A percentile compares a stretch with the other conserved stretches of the same genome.
Conservation (phyloP, 2,888 invertebrate species). For the Parnassius mnemosyne region DNA sequence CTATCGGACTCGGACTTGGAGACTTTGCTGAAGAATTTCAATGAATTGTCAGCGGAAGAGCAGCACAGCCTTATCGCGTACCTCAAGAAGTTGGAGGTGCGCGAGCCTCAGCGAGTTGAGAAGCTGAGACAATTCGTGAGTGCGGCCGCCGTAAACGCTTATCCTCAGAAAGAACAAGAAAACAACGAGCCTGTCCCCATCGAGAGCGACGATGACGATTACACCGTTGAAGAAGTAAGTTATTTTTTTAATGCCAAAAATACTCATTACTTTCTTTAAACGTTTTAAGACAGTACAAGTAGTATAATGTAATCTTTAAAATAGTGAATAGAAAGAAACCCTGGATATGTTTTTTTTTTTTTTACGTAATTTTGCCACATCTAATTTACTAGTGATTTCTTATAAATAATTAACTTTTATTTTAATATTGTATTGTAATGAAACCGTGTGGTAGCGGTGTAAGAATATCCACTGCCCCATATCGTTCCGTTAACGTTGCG, state of each 20-base stretch:
- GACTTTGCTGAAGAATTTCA: conserved; percentile 87
- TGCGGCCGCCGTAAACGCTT: conserved; percentile 46
- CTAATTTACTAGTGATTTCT: too few species aligned
- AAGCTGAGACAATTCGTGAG: conserved; percentile 88
- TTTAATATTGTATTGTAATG: too few species aligned
- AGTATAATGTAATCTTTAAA: too few species aligned
- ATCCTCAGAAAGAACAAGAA: conserved; percentile 6
- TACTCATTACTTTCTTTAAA: too few species aligned
- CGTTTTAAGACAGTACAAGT: too few species aligned
- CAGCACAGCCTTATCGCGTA: conserved; percentile 91
- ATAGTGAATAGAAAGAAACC: too few species aligned
- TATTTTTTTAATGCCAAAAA: not conserved
- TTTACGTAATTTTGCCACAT: too few species aligned
- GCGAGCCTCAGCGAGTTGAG: conserved; percentile 89
- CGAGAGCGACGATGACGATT: conserved; percentile 88
- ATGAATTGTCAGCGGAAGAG: conserved; percentile 89
- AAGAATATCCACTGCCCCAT: too few species aligned
- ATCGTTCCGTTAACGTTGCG: too few species aligned
- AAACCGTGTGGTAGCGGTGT: too few species aligned
- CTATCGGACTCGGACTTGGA: conserved; percentile 90
- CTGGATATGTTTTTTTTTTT: too few species aligned
- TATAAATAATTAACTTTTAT: too few species aligned
- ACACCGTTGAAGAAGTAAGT: conserved; percentile 87
- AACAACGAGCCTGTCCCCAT: conserved; percentile 46
- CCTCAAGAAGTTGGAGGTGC: conserved; percentile 88